Evolutionary conservation across 2,113 vertebrate genomes (phyloP).

Genomic region (Salminus brasiliensis): DNA sequence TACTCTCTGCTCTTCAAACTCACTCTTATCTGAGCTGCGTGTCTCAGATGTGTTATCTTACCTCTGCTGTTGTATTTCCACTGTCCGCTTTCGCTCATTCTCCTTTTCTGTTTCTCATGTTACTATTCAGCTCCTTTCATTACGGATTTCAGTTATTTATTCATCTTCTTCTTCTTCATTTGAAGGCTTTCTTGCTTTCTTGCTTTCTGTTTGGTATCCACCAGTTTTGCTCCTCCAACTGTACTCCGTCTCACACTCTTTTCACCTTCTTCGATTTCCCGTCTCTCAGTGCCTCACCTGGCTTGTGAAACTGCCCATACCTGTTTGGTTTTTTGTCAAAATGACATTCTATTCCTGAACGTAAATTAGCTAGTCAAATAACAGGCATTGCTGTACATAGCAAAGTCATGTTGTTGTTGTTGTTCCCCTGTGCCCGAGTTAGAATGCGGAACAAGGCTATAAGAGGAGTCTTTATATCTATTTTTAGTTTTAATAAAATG

Average conservation of each 20-base stretch:
- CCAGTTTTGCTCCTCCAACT: not conserved
- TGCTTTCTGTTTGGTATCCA: not conserved
- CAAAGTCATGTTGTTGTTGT: not conserved
- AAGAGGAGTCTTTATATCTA: no score
- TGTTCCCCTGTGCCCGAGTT: not conserved
- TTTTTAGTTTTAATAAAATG: no score
- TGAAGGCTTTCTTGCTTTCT: not conserved
- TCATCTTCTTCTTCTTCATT: not conserved
- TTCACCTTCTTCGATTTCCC: not conserved
- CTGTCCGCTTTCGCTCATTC: not conserved
- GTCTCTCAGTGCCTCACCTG: not conserved
- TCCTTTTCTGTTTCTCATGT: not conserved
- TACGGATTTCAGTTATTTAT: not conserved
- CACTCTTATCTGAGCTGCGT: no score
- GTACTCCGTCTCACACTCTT: not conserved
- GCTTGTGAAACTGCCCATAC: slow-evolving; percentile 27
- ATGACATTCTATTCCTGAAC: not conserved
- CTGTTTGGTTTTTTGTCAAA: slow-evolving; percentile 17
- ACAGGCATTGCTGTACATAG: not conserved
- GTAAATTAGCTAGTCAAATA: not conserved
- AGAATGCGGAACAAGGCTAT: not conserved
- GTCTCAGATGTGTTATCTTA: no score
- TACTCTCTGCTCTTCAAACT: no score
- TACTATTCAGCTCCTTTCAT: not conserved
- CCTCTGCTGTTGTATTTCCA: slow-evolving; percentile 24